Percentiles rank a stretch among this genome's conserved stretches.
Conservation (phyloP, 2,888 invertebrate genomes). For the Acleris laterana region DNA sequence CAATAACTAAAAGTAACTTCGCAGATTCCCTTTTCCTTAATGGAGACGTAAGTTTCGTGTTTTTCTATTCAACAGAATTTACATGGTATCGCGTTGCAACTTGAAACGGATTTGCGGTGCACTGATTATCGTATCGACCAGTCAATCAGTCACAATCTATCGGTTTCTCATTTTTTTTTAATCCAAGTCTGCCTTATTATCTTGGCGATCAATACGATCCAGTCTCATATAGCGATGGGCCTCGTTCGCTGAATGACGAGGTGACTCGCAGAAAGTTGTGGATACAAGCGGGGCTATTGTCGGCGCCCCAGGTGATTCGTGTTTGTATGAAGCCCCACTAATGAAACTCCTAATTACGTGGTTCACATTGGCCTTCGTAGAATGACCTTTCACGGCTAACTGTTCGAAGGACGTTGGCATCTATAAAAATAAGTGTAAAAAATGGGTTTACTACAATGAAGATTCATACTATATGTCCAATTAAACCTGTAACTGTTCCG, state of each 20-base stretch:
- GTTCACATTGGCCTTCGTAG: constrained; percentile 58
- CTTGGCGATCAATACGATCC: not conserved
- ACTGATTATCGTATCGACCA: not conserved
- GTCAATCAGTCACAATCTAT: too few species aligned
- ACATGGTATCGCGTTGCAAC: not conserved
- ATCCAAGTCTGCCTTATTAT: too few species aligned
- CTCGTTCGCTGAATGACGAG: constrained; percentile 14
- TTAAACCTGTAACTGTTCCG: too few species aligned
- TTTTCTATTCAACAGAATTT: not conserved
- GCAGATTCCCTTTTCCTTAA: not conserved
- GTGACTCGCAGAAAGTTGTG: constrained; percentile 25
- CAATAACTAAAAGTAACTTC: not conserved
- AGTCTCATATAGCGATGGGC: not conserved
- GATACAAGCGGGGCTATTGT: constrained; percentile 26
- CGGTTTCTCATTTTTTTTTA: too few species aligned
- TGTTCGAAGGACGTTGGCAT: constrained; percentile 61
- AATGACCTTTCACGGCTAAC: constrained; percentile 56
- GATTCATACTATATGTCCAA: not conserved
- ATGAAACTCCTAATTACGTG: constrained; percentile 66
- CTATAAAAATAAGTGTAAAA: constrained; percentile 40
- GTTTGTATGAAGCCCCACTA: constrained; percentile 61
- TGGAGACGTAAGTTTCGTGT: not conserved
- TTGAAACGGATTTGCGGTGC: not conserved
- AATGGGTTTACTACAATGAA: not conserved
- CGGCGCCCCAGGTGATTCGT: constrained; percentile 34